Base-by-base conservation (phyloP, 2,113 vertebrate genomes). In the Dissostichus mawsoni region DNA sequence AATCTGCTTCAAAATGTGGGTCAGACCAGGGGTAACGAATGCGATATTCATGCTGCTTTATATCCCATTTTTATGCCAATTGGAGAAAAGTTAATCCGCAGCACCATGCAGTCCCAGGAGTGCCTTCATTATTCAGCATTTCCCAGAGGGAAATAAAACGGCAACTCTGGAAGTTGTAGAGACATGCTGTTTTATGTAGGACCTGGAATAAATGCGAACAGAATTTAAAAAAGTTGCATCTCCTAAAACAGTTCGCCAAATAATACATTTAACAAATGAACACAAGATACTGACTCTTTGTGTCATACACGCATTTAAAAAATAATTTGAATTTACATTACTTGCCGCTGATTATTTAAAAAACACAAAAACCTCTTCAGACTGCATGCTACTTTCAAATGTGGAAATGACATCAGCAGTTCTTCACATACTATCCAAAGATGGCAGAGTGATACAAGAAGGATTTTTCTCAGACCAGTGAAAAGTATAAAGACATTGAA, bases 1-100 rank as follows among this genome's bases (percentile, higher is more conserved):
- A 85, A 66, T 20, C 68, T 3, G 85, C 83, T 68, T 61, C 25
- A 64, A 44, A 87, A 92, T 90, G 68, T 92, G 85, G 89, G 91
- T 91, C 88, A 89, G 83, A 67, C 51, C 44, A 53, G 52, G 75
- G 63, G 55, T 84, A 85, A 50, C 59, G 59, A 86, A 90, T 80
- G 74, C 72, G 82, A 89, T 89, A 64, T 89, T 88, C 86, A 90
- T 62, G 88, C 86, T 69, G 74, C 77, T 86, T 91, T 87, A 81
- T 73, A 69, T 82, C 80, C 73, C 83, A 89, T 89, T 86, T 75
- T 78, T 77, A 69, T 85, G 86, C 84, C 91, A 80, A 76, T 81
- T 74, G 84, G 64, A 84, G 58, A 72, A 82, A 76, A 86, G 12
- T 53, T 87, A 86, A 91, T 90, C 88, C 82, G 64, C 61, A 44